Base-by-base conservation (phyloP, 2,113 vertebrate species). In the Podarcis cretensis region DNA sequence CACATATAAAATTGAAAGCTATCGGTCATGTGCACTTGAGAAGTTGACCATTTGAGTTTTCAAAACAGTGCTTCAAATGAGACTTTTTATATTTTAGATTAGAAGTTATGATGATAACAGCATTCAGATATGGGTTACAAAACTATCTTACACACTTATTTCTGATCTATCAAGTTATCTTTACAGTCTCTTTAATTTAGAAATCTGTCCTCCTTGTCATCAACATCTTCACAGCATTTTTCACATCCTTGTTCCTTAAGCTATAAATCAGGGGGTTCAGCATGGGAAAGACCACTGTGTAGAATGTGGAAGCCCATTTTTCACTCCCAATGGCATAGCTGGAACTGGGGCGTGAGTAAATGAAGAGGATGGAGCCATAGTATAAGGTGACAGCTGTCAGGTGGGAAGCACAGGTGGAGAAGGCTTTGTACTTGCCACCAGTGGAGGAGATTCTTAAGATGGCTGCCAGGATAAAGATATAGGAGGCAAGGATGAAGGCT, bases 261-360 rank as follows among this genome's bases (percentile, higher is more conserved):
- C 89, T 95, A 5, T 93, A 93, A 68, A 94, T 94, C 14, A 95
- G 79, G 16, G 93, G 92, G 14, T 94, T 95, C 20, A 94, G 93
- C 82, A 93, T n/a, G 4, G 91, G 91, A 23, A 89, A 94, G 30
- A 95, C 21, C 30, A 92, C 37, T 0, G 78, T 94, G 27, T 93
- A 93, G 80, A 94, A 92, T 25, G 94, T 63, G 30, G 94, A 90
- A 10, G 93, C 90, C 13, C 92, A 1, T 89, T 95, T 94, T 85
- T 94, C 90, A 16, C 30, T 93, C 20, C 75, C 43, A 43, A 94
- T n/a, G 4, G 92, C 27, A 3, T 92, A 95, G 25, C 76, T 86
- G 81, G 93, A 94, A 7, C 93, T 95, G 2, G 92, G 95, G 18
- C 21, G 37, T 35, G 93, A 75, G 1, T 94, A 96, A 87, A 93